These are phyloP conservation scores for Megaptera novaeangliae DNA, from an alignment of 2,113 vertebrate genomes.

Conservation along the genomic window DNA sequence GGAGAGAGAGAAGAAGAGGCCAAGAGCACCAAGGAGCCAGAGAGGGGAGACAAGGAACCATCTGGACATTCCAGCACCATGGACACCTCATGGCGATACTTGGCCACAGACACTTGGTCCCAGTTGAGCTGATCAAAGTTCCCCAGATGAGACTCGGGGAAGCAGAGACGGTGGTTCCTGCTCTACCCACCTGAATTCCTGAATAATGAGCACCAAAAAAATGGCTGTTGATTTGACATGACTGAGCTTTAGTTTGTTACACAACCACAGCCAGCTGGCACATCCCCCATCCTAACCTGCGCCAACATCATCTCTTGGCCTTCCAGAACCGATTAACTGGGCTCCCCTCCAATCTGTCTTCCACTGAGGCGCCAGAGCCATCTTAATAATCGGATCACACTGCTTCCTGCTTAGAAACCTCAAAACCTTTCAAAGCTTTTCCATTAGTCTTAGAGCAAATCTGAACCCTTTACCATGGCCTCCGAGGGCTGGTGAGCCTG, in stretches of 20 bases:
- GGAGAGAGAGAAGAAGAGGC: not conserved
- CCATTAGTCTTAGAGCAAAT: not conserved
- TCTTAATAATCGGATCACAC: not conserved
- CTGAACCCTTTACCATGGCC: not conserved
- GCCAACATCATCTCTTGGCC: not conserved
- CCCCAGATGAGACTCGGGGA: not conserved
- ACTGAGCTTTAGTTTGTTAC: not conserved
- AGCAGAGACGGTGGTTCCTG: not conserved
- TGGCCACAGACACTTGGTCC: not conserved
- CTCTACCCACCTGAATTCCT: not conserved
- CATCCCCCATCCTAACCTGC: not conserved
- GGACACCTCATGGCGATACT: not conserved
- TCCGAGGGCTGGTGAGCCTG: not conserved
- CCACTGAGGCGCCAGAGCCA: accelerated
- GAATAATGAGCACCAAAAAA: not conserved
- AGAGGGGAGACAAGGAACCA: not conserved
- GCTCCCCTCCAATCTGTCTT: not conserved
- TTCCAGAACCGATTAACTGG: not conserved
- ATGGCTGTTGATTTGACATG: not conserved
- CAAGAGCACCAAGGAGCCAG: not conserved
- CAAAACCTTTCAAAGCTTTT: not conserved
- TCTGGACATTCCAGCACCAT: not conserved
- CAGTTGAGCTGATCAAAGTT: no score
- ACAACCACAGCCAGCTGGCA: not conserved
- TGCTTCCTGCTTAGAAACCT: not conserved